phyloP scores from a whole-genome alignment of 2,888 invertebrate species.

The Dryobotodes eremita region DNA sequence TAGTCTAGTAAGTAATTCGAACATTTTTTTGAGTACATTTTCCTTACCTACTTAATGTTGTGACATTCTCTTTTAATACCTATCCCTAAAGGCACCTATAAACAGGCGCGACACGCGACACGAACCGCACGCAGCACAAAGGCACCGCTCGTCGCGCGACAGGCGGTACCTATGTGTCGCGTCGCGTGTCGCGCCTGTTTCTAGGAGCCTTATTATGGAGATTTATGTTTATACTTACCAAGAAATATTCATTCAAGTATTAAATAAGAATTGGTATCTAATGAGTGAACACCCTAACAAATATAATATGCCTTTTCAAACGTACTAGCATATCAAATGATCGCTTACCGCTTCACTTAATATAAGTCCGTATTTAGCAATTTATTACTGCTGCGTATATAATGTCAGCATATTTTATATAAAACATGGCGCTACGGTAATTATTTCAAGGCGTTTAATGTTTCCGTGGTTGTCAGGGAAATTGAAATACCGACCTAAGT shows the following conservation, averaged over 20 bases:
- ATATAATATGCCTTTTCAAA: slow-evolving; percentile 48
- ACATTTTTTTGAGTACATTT: too few relatives aligned
- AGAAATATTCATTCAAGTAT: neutral
- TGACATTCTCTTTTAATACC: too few relatives aligned
- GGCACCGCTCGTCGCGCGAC: too few relatives aligned
- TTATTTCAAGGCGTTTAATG: slow-evolving; percentile 1
- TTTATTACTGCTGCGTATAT: slow-evolving; percentile 23
- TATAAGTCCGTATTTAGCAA: slow-evolving; percentile 40
- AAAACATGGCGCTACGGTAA: neutral
- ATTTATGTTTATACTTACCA: too few relatives aligned
- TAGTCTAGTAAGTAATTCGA: too few relatives aligned
- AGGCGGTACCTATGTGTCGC: too few relatives aligned
- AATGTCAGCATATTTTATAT: slow-evolving; percentile 19
- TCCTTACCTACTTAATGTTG: too few relatives aligned
- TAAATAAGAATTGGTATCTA: neutral
- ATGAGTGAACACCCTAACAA: slow-evolving; percentile 44
- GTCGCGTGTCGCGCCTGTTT: too few relatives aligned
- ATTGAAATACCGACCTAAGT: slow-evolving; percentile 4
- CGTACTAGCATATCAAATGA: slow-evolving; percentile 50
- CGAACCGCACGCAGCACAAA: too few relatives aligned
- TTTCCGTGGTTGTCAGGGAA: slow-evolving; percentile 25
- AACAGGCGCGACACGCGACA: too few relatives aligned
- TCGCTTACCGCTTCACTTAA: slow-evolving; percentile 54
- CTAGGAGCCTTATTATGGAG: too few relatives aligned
- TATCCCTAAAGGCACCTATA: too few relatives aligned